These are phyloP conservation scores for Cyclargus thomasi DNA, from an alignment of 1,140 invertebrate genomes.

Conservation along the genomic window DNA sequence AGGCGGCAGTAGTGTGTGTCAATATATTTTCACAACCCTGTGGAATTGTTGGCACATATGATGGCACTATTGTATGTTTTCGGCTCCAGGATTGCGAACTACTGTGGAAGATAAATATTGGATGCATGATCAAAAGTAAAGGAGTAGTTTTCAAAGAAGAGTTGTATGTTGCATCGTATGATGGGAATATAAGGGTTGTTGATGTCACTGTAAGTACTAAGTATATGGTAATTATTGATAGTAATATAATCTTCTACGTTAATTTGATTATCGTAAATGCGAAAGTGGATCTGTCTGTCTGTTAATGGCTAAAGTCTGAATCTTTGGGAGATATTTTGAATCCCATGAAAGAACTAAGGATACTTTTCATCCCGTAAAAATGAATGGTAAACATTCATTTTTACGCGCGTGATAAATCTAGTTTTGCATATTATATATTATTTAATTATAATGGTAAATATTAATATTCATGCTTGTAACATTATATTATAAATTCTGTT, in stretches of 20 bases:
- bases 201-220: constrained; percentile 71
- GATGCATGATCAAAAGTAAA: constrained; percentile 80
- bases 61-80: constrained; percentile 80
- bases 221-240: background rate
- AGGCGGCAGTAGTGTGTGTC: constrained; percentile 56
- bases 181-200: constrained; percentile 79
- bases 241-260: too few species aligned
- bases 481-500: too few species aligned
- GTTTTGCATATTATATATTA: too few species aligned
- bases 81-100: constrained; percentile 73
- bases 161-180: constrained; percentile 82
- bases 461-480: too few species aligned
- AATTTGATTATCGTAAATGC: background rate
- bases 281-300: too few species aligned
- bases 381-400: too few species aligned
- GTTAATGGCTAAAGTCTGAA: too few species aligned
- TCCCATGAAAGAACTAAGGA: too few species aligned
- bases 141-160: constrained; percentile 66
- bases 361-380: too few species aligned
- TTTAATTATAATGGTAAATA: too few species aligned
- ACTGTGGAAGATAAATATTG: constrained; percentile 78
- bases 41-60: constrained; percentile 79
- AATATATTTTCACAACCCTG: constrained; percentile 28
- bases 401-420: too few species aligned
- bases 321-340: too few species aligned